These are phyloP conservation scores for Steatornis caripensis DNA, from an alignment of 2,113 vertebrate species.

Conservation along the genomic window DNA sequence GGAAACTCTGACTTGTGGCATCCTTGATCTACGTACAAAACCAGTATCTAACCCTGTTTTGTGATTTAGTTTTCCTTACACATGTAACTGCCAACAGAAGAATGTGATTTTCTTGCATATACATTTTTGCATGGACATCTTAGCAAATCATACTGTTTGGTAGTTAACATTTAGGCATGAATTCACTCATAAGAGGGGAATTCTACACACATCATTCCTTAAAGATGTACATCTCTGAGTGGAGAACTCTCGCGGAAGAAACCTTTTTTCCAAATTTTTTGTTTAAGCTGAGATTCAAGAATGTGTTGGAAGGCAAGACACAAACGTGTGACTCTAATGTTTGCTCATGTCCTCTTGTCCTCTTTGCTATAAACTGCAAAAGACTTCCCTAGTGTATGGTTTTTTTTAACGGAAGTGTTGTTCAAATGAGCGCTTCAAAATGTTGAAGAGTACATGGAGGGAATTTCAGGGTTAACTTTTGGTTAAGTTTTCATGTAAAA, in stretches of 20 bases:
- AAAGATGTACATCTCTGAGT: neutral
- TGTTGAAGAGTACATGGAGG: neutral
- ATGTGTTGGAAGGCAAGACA: neutral
- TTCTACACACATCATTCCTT: slow-evolving; percentile 15
- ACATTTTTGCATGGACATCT: neutral
- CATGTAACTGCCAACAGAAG: neutral
- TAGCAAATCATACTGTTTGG: neutral
- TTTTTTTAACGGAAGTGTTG: neutral
- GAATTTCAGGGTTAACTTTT: neutral
- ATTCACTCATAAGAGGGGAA: slow-evolving; percentile 15
- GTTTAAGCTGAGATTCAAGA: neutral
- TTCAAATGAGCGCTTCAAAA: neutral
- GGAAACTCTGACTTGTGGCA: neutral
- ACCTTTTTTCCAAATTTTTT: neutral
- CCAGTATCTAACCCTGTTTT: neutral
- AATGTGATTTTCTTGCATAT: neutral
- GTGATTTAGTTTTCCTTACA: neutral
- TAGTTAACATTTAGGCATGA: neutral
- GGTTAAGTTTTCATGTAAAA: neutral
- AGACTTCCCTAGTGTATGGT: neutral
- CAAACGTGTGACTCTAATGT: neutral
- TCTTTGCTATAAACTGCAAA: neutral
- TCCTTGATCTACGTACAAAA: neutral
- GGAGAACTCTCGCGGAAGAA: neutral
- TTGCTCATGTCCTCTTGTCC: neutral